Evolutionary conservation across 2,888 invertebrate genomes (phyloP).

Genomic region (Panopea generosa): DNA sequence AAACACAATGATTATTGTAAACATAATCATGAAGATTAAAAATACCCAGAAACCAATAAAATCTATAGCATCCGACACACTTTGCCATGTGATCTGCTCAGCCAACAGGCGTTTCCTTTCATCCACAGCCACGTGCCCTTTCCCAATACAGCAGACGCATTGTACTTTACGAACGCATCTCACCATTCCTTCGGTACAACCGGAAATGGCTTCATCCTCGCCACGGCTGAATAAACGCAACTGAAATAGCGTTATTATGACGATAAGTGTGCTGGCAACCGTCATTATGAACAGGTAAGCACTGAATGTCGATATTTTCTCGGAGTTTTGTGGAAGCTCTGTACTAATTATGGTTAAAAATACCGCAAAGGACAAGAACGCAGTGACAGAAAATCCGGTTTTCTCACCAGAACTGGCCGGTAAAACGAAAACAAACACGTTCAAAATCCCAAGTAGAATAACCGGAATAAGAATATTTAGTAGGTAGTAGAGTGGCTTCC

Average conservation of each 20-base stretch:
- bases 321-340: constrained; percentile 53
- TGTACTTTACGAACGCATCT: constrained; percentile 41
- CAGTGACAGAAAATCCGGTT: constrained; percentile 48
- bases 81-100: constrained; percentile 36
- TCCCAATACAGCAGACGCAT: constrained; percentile 21
- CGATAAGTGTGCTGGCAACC: constrained; percentile 47
- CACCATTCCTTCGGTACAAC: constrained; percentile 33
- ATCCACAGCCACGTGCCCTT: constrained; percentile 41
- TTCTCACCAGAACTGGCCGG: constrained; percentile 56
- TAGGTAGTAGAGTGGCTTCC: constrained; percentile 60
- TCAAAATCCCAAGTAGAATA: constrained; percentile 52
- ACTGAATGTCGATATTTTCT: constrained; percentile 52
- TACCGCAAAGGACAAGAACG: constrained; percentile 56
- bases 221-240: constrained; percentile 49
- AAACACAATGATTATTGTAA: not conserved
- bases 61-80: constrained; percentile 21
- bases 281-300: constrained; percentile 59
- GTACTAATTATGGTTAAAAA: constrained; percentile 58
- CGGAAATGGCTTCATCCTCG: constrained; percentile 39
- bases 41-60: constrained; percentile 34
- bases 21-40: constrained; percentile 18
- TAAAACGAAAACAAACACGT: constrained; percentile 56
- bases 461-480: constrained; percentile 60
- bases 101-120: constrained; percentile 40
- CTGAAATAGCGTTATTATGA: constrained; percentile 43